These are phyloP conservation scores for Terrapene triunguis DNA, from an alignment of 2,113 vertebrate species.

Conservation along the genomic window DNA sequence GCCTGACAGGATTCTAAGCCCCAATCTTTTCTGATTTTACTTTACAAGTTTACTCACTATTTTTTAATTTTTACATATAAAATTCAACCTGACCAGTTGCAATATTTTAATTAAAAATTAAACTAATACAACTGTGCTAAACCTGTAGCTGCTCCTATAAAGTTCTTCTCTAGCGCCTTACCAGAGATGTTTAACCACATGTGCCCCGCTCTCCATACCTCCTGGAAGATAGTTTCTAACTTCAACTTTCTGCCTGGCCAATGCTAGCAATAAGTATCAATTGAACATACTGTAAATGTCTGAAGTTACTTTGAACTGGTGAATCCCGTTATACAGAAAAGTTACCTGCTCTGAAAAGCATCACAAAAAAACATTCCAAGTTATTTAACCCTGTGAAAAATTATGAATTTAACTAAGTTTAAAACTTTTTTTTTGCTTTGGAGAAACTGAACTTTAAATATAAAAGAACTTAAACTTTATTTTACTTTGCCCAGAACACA, in stretches of 20 bases:
- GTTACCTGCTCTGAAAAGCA: constrained; percentile 58
- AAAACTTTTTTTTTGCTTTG: constrained; percentile 62
- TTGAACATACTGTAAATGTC: constrained; percentile 32
- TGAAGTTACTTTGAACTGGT: constrained; percentile 53
- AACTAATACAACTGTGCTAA: neutral
- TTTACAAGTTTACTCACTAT: neutral
- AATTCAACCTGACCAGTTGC: neutral
- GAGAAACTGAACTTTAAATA: constrained; percentile 69
- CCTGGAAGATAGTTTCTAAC: constrained; percentile 36
- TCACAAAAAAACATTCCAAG: constrained; percentile 63
- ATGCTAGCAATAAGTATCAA: constrained; percentile 25
- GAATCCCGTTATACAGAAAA: constrained; percentile 38
- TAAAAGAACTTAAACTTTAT: constrained; percentile 68
- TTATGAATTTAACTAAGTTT: constrained; percentile 64
- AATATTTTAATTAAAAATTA: neutral
- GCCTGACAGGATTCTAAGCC: neutral
- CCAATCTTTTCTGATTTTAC: neutral
- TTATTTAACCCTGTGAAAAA: constrained; percentile 63
- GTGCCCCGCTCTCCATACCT: constrained; percentile 17
- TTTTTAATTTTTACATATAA: neutral
- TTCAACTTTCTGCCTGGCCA: neutral
- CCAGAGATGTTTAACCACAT: constrained; percentile 17
- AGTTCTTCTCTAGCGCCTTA: constrained; percentile 4
- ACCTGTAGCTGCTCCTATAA: neutral
- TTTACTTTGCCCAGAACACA: constrained; percentile 71